Base-by-base conservation (phyloP, 2,797 vertebrate species). In the Helarctos malayanus region DNA sequence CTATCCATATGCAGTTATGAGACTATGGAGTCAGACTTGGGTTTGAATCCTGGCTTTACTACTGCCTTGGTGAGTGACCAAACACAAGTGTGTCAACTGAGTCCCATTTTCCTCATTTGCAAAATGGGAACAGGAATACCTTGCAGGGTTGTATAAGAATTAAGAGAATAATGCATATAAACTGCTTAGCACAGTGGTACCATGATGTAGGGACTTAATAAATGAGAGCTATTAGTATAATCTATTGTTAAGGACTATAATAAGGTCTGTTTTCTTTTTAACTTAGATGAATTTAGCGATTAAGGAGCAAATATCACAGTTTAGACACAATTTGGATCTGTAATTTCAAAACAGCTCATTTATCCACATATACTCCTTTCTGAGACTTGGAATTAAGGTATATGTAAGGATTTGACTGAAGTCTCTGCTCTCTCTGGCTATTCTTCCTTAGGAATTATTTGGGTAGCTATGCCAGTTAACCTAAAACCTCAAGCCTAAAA, bases 401-500 rank as follows among this genome's bases (percentile, higher is more conserved):
- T 25, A 68, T 61, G 1, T 71, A 87, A 82, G 7, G 41, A 73
- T 92, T 73, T 95, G 89, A 52, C 25, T 65, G 29, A 68, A 54
- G 14, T 69, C 52, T 90, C 78, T 41, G 4, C 41, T 52, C 41
- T 75, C 41, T 52, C 41, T 75, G 45, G 29, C 7, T 85, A 10
- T 82, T 84, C 19, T 95, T 92, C 86, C 84, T 91, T 88, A 41
- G 76, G 18, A 89, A 92, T 94, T 94, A 63, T 69, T 83, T 79
- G 87, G 45, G 61, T 68, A 95, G 63, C 21, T 18, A 35, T 87
- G 56, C n/a, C 63, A 54, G 38, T 80, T 65, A 94, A 47, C 45
- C 65, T 81, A 91, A 69, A 94, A 69, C 8, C 21, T 47, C 23
- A 96, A 78, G 21, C 32, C 61, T 84, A 84, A 94, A 94, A 94